These are phyloP conservation scores for Dryadula phaetusa DNA, from an alignment of 2,888 invertebrate species.

Conservation along the genomic window DNA sequence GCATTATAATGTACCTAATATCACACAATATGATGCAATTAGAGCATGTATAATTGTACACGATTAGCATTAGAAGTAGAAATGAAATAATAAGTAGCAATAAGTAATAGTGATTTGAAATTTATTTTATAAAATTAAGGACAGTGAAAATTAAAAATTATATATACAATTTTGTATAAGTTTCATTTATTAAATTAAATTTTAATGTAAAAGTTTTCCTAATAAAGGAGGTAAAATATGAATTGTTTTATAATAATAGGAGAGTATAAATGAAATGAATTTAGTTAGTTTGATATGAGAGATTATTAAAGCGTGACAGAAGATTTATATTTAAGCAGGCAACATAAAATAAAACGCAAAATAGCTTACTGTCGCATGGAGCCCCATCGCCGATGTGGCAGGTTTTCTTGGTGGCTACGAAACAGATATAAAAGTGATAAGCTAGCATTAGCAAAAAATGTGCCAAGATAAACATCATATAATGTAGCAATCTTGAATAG, in stretches of 20 bases:
- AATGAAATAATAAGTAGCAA: no score
- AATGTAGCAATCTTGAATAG: neutral
- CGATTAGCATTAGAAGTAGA: no score
- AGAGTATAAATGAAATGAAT: neutral
- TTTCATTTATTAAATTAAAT: no score
- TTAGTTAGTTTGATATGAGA: neutral
- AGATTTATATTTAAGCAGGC: constrained; percentile 20
- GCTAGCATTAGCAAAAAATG: constrained; percentile 52
- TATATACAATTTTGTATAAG: no score
- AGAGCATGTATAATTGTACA: no score
- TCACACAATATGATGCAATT: neutral
- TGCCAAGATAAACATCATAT: constrained; percentile 43
- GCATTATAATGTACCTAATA: constrained; percentile 22
- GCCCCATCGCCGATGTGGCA: constrained; percentile 82
- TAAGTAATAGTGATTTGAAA: no score
- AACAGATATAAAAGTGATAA: constrained; percentile 67
- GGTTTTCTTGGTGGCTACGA: constrained; percentile 81
- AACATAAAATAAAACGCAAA: constrained; percentile 53
- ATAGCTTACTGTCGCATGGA: constrained; percentile 83
- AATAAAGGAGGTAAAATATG: no score
- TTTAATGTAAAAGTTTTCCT: no score
- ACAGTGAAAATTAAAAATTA: no score
- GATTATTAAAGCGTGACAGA: neutral
- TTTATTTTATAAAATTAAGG: no score
- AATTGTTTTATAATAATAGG: neutral